Evolutionary conservation across 2,797 vertebrate species (phyloP).

Genomic region (Prunella strophiata): DNA sequence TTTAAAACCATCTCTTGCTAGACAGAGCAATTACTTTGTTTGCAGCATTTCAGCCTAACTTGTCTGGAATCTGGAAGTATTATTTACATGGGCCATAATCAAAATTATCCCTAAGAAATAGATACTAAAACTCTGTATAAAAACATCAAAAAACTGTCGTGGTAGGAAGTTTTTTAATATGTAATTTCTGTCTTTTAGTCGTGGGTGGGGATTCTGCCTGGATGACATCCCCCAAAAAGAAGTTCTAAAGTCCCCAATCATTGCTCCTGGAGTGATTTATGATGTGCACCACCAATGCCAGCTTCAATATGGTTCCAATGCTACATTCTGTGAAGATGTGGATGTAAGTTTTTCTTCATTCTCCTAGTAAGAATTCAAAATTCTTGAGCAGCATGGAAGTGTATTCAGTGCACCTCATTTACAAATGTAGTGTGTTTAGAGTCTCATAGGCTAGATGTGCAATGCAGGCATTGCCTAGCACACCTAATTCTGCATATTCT

Average conservation of each 20-base stretch:
- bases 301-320: constrained; percentile 93
- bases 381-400: background rate
- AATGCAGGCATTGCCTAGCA: background rate
- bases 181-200: constrained; percentile 76
- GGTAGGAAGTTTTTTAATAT: background rate
- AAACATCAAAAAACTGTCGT: background rate
- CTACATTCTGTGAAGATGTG: constrained; percentile 92
- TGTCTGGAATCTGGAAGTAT: background rate
- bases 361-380: background rate
- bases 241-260: constrained; percentile 86
- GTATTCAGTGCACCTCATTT: background rate
- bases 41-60: background rate
- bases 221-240: constrained; percentile 93
- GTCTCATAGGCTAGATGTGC: background rate
- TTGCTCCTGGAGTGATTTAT: constrained; percentile 92
- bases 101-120: background rate
- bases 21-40: background rate
- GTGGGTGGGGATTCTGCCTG: constrained; percentile 96
- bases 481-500: background rate
- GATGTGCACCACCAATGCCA: constrained; percentile 96
- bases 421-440: background rate
- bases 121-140: background rate
- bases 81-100: background rate
- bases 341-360: constrained; percentile 84
- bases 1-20: background rate